Evolutionary conservation across 1,140 invertebrate genomes (phyloP), one percentile per base, ranked within the genome.

Genomic region (Caerostris darwini): DNA sequence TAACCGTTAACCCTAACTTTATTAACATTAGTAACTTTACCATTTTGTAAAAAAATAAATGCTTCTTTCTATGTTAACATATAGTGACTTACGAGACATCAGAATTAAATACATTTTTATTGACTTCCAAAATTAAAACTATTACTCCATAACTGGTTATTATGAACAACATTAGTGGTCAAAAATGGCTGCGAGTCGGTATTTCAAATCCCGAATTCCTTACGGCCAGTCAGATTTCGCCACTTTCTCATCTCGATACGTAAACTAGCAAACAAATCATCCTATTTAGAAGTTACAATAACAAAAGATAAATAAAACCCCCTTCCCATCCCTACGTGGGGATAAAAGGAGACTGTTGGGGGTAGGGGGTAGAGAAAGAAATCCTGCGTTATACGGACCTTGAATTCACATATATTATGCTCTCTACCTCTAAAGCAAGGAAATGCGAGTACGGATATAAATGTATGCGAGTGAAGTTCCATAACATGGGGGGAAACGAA

Each of bases 221-320:
- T 53, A 17, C 12, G 5, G 10, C 86, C 61, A 88, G 86, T 61
- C 86, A 57, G 53, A 88, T 67, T 64, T 88, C 83, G 34, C 54
- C 83, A 86, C 83, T 64, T 88, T 88, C 59, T 88, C 50, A 10
- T 17, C 59, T 19, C n/a, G 83, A 85, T 61, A 88, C 86, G 86
- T 88, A 88, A 61, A 88, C 86, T 88, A 64, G 58, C 86, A 88
- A 88, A 88, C 86, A 88, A 88, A 88, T 88, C 57, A 88, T 88
- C 86, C 86, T 88, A 88, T 88, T 88, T 88, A 88, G 56, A 58
- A 58, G 14, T 83, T 53, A 64, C 59, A 64, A 64, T 50, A 88
- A 64, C 61, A 88, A 88, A 64, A 88, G 59, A 64, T 54, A 88
- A 85, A 85, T 58, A 85, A 85, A 34, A 85, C 19, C 56, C 57